Base-by-base conservation (phyloP, 2,797 vertebrate species). In the Diceros bicornis region DNA sequence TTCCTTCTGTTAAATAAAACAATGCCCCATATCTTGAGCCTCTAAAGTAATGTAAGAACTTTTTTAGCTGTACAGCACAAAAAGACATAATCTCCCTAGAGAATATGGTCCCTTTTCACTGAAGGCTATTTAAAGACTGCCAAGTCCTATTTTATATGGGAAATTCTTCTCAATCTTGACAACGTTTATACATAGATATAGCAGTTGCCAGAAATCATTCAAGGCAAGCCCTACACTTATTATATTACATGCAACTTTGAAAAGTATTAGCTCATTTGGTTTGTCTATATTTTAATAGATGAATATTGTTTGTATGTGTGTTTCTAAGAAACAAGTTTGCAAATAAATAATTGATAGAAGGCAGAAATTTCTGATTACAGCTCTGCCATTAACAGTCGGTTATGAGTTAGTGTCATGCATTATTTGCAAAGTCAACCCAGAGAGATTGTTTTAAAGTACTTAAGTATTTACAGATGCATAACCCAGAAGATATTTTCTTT, bases 341-440 rank as follows among this genome's bases (percentile, higher is more conserved):
- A 97, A 96, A 94, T 90, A 87, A 96, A 78, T 94, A 94, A 91
- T 89, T 72, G 78, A 94, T 41, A 79, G 57, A 75, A 85, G 75
- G 32, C 64, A 96, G 32, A 62, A 72, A 89, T 96, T 94, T 94
- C 96, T 97, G 96, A 89, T 97, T 89, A 97, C 62, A 77, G 74
- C 57, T 96, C 61, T 89, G 34, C 59, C 72, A 75, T 96, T 96
- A 94, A 72, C 74, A 78, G 74, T 83, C 72, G 69, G 32, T 91
- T 79, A 77, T 88, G 89, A 86, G 59, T 94, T 89, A 91, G 25
- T 52, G 50, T 62, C 95, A 37, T 81, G 71, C 85, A 98, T 97
- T 96, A 95, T 97, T 98, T 88, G 94, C 79, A 69, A 89, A 95
- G 74, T 72, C 94, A 97, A 92, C 16, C 61, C 75, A 79, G 34